Evolutionary conservation across 2,113 vertebrate species (phyloP).

Genomic region (Brienomyrus longianalis): DNA sequence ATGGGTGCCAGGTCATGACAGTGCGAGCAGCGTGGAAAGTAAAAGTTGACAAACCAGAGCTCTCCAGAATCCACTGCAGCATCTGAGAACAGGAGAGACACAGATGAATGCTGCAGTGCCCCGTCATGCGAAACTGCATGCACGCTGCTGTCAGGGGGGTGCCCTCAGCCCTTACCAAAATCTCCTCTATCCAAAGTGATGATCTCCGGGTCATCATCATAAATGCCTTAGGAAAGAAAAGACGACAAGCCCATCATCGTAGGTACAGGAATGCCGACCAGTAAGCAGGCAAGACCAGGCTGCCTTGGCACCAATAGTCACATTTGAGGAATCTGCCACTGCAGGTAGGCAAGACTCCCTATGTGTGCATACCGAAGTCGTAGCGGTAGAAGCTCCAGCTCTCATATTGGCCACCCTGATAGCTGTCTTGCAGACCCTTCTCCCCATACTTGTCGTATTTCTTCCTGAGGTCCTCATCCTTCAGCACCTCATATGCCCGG

Average conservation of each 20-base stretch:
- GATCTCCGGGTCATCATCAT: constrained; percentile 93
- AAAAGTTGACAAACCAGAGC: constrained; percentile 98
- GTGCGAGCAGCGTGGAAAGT: constrained; percentile 89
- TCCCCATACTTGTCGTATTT: constrained; percentile 98
- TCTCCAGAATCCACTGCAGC: constrained; percentile 91
- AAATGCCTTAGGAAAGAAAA: constrained; percentile 74
- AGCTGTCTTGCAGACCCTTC: constrained; percentile 84
- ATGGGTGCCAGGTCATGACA: constrained; percentile 92
- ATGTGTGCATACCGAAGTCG: constrained; percentile 77
- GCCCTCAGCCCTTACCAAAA: constrained; percentile 79
- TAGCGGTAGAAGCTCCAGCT: constrained; percentile 95
- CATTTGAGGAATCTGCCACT: not conserved
- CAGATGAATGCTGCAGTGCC: not conserved
- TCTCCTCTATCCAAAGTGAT: constrained; percentile 91
- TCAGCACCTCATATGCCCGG: constrained; percentile 92
- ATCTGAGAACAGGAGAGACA: constrained; percentile 51
- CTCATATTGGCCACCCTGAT: constrained; percentile 82
- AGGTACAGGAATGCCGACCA: not conserved
- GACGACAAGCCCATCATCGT: constrained; percentile 6
- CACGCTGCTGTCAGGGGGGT: not conserved
- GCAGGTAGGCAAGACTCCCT: not conserved
- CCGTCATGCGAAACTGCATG: not conserved
- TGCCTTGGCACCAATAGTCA: not conserved
- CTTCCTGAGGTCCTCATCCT: constrained; percentile 91
- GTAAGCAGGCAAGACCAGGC: not conserved